Percentiles rank a stretch among this genome's conserved stretches.
Conservation (phyloP, 2,113 vertebrate genomes). For the Bubo blakistoni region DNA sequence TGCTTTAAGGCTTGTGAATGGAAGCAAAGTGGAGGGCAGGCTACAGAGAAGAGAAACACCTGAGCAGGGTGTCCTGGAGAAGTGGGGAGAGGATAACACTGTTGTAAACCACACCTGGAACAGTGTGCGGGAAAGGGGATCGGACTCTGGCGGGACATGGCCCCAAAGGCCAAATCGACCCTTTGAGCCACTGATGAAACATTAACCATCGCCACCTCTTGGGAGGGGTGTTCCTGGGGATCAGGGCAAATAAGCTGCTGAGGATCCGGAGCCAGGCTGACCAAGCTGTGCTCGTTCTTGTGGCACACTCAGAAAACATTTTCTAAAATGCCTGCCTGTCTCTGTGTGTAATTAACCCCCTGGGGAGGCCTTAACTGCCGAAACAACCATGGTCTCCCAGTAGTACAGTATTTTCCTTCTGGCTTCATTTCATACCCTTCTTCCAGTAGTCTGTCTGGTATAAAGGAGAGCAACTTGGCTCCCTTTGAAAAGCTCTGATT, state of each 20-base stretch:
- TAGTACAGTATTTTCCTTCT: slow-evolving; percentile 32
- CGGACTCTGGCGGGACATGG: neutral
- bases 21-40: neutral
- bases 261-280: neutral
- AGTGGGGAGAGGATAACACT: neutral
- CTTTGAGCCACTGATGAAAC: neutral
- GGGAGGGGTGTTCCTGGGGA: neutral
- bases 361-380: slow-evolving; percentile 45
- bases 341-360: slow-evolving; percentile 61
- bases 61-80: neutral
- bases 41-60: rapidly evolving
- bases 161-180: rapidly evolving
- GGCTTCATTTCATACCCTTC: slow-evolving; percentile 29
- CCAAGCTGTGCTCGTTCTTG: neutral
- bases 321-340: slow-evolving; percentile 4
- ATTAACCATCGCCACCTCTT: neutral
- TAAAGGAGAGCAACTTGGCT: slow-evolving; percentile 32
- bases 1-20: neutral
- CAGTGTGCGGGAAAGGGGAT: neutral
- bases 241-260: neutral
- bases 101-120: neutral
- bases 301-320: neutral
- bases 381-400: slow-evolving; percentile 16
- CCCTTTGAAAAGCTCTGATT: slow-evolving; percentile 47
- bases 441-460: neutral